Conservation (phyloP, 1,140 invertebrate genomes). For the Oedothorax gibbosus region DNA sequence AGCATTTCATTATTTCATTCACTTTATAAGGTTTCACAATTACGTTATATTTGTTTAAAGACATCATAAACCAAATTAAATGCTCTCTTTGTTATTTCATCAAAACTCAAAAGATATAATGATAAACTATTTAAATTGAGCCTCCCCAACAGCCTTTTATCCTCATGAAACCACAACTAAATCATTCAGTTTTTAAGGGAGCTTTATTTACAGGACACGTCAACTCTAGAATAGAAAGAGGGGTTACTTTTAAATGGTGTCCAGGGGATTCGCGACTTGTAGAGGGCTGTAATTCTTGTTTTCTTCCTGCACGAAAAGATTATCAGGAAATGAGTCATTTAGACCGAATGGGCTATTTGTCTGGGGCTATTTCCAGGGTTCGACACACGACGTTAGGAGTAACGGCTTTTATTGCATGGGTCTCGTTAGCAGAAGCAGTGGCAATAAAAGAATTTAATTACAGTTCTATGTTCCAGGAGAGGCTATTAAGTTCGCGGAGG, state of each 20-base stretch:
- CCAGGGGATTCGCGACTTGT: slow-evolving; percentile 23
- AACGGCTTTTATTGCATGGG: slow-evolving; percentile 48
- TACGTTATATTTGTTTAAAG: too few species aligned
- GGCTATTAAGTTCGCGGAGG: slow-evolving; percentile 3
- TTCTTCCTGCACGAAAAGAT: slow-evolving; percentile 31
- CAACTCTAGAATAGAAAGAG: neutral
- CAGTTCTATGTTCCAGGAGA: slow-evolving; percentile 40
- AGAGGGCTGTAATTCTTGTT: slow-evolving; percentile 9
- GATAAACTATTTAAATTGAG: too few species aligned
- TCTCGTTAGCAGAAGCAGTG: slow-evolving; percentile 40
- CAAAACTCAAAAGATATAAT: too few species aligned
- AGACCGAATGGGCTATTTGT: slow-evolving; percentile 59
- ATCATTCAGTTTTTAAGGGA: too few species aligned
- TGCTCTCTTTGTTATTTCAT: too few species aligned
- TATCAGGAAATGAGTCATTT: slow-evolving; percentile 61
- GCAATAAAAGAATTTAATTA: slow-evolving; percentile 59
- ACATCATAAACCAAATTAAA: too few species aligned
- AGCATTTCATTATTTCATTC: too few species aligned
- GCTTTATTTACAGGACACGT: neutral
- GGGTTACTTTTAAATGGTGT: neutral
- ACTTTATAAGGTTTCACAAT: too few species aligned
- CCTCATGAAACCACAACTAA: too few species aligned
- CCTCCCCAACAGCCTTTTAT: too few species aligned
- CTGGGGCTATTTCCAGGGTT: slow-evolving; percentile 45
- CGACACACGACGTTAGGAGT: slow-evolving; percentile 55